Conservation (phyloP, 1,140 invertebrate genomes). For the Bathynomus jamesi region DNA sequence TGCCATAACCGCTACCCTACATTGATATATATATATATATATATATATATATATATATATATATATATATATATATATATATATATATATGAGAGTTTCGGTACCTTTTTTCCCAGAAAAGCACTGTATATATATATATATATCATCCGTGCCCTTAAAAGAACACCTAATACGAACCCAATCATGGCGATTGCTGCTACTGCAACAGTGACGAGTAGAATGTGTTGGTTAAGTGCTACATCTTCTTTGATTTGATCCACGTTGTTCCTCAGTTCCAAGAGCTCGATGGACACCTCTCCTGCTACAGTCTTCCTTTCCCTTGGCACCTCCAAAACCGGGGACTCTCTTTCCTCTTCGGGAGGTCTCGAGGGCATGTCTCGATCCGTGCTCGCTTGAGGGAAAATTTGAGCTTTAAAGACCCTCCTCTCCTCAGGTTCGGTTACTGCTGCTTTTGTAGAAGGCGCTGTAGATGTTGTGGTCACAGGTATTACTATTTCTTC, state of each 20-base stretch:
- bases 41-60: neutral
- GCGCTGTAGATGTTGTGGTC: neutral
- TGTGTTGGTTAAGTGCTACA: neutral
- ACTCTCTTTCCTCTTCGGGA: neutral
- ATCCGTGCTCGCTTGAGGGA: neutral
- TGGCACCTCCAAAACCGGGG: neutral
- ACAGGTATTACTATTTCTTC: no score
- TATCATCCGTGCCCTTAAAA: neutral
- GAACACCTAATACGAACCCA: neutral
- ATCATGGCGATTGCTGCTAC: neutral
- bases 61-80: constrained; percentile 3
- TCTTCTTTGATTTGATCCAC: neutral
- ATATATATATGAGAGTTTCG: neutral
- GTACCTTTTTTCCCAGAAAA: no score
- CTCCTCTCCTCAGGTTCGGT: neutral
- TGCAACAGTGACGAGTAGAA: neutral
- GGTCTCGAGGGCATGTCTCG: neutral
- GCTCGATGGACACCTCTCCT: neutral
- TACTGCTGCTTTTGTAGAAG: neutral
- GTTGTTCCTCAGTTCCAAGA: neutral
- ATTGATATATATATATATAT: no score
- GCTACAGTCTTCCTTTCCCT: neutral
- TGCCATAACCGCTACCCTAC: no score
- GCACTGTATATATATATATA: constrained; percentile 1
- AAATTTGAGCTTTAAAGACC: neutral